Base-by-base conservation (phyloP, 2,113 vertebrate species). In the Chroicocephalus ridibundus region DNA sequence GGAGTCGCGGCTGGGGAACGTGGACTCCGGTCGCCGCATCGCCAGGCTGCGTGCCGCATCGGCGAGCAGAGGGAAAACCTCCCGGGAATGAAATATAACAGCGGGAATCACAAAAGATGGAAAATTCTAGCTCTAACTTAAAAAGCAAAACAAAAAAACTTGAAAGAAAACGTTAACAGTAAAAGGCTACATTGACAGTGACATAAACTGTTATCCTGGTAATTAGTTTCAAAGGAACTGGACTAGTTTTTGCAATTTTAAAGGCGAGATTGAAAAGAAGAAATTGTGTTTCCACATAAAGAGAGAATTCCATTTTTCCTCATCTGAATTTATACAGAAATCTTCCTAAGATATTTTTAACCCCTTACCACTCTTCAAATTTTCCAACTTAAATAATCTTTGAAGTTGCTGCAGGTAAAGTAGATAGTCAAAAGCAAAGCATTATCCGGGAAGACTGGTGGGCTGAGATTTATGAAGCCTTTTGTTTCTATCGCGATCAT, bases 371-470 rank as follows among this genome's bases (percentile, higher is more conserved):
- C 15, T 80, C 26, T 82, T 47, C 11, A 14, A 3, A 74, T 31
- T 75, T 74, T 79, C n/a, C 68, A 74, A 42, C 31, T 12, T n/a
- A 3, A 10, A 22, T 44, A n/a, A 40, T 42, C 57, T 34, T 58
- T 8, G 5, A n/a, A 66, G 58, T 8, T 49, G 66, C 36, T 57
- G 72, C 46, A 82, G 19, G 36, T 31, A 22, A 68, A 69, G 36
- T 5, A 51, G 38, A 40, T 3, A 24, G 38, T 19, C 68, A 72
- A 78, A 90, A 84, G 46, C 51, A 47, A 78, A 47, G 20, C 13
- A 10, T 12, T 31, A 15, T 32, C 44, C 2, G 2, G 4, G 1
- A 52, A 86, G 69, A 5, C 3, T 3, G 60, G 62, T 5, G 24
- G 19, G 20, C 55, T 49, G 15, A 69, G 69, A 51, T 42, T 86